phyloP scores from a whole-genome alignment of 2,797 vertebrate species.

The Champsocephalus gunnari region DNA sequence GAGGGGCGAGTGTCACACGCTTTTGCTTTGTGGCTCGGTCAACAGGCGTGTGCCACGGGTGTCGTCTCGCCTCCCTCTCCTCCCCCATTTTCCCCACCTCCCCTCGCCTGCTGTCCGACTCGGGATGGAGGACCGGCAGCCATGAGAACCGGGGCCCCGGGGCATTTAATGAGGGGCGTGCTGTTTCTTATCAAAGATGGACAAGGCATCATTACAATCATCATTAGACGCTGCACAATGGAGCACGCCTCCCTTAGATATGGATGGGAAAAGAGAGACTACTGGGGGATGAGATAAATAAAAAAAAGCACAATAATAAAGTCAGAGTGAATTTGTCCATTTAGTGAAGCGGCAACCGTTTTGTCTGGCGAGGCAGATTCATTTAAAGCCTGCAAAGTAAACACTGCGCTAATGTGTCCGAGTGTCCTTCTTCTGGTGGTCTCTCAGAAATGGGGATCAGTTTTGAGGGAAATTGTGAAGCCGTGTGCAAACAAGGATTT shows the following conservation, averaged over 20 bases:
- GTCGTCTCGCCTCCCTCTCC: slow-evolving; percentile 73
- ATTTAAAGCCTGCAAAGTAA: not conserved
- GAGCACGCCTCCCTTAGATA: slow-evolving; percentile 53
- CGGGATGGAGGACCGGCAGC: slow-evolving; percentile 36
- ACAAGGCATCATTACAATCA: slow-evolving; percentile 84
- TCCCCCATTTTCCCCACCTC: slow-evolving; percentile 61
- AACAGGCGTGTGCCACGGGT: slow-evolving; percentile 87
- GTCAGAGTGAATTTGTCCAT: slow-evolving; percentile 21
- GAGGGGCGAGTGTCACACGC: slow-evolving; percentile 82
- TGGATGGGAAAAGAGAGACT: slow-evolving; percentile 57
- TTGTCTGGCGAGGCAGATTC: slow-evolving; percentile 30
- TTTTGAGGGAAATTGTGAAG: too few species aligned
- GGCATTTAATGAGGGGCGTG: slow-evolving; percentile 80
- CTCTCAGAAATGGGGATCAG: too few species aligned
- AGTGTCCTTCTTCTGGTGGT: too few species aligned
- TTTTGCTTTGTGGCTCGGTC: slow-evolving; percentile 84
- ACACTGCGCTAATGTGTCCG: not conserved
- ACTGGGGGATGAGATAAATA: slow-evolving; percentile 28
- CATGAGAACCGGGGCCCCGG: slow-evolving; percentile 75
- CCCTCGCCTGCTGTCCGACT: slow-evolving; percentile 82
- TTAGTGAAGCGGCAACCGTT: slow-evolving; percentile 36
- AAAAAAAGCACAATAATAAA: slow-evolving; percentile 17
- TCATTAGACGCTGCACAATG: slow-evolving; percentile 78
- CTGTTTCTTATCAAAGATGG: slow-evolving; percentile 85
- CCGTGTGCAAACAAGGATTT: too few species aligned